These are phyloP conservation scores for Mycogona germanica DNA, from an alignment of 2,888 invertebrate genomes.

Conservation along the genomic window DNA sequence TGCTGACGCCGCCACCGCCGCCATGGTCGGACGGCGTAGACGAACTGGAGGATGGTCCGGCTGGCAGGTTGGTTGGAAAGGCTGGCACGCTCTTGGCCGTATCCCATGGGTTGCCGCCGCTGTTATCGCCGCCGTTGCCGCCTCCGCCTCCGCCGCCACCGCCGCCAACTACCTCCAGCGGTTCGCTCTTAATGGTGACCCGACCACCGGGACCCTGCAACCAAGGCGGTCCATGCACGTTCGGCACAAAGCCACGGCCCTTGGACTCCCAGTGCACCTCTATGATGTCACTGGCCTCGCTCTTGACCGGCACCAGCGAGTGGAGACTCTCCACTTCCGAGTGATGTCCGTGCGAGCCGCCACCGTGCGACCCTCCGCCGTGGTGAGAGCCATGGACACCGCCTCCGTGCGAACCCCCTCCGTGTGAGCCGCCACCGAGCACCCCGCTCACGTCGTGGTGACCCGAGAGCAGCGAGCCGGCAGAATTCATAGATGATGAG, in stretches of 20 bases:
- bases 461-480: background rate
- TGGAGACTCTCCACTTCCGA: conserved; percentile 7
- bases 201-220: conserved; percentile 9
- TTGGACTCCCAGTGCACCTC: conserved; percentile 14
- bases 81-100: conserved; percentile 14
- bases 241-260: background rate
- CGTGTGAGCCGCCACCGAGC: too few relatives aligned
- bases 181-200: conserved; percentile 15
- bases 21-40: conserved; percentile 2
- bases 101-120: conserved; percentile 13
- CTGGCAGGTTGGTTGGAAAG: conserved; percentile 13
- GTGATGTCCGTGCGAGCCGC: background rate
- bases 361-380: too few relatives aligned
- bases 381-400: too few relatives aligned
- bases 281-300: conserved; percentile 10
- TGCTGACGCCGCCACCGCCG: background rate
- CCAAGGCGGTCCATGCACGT: conserved; percentile 4
- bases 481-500: background rate
- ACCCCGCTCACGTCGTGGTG: background rate
- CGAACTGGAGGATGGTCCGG: conserved; percentile 7
- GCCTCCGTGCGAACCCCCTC: too few relatives aligned
- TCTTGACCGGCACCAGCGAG: conserved; percentile 11
- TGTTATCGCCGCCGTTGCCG: too few relatives aligned
- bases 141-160: too few relatives aligned
- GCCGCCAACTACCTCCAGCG: conserved; percentile 5